A percentile compares a stretch with the other conserved stretches of the same genome.
Evolutionary conservation across 1,140 invertebrate genomes (phyloP).

Genomic region (Mya arenaria): DNA sequence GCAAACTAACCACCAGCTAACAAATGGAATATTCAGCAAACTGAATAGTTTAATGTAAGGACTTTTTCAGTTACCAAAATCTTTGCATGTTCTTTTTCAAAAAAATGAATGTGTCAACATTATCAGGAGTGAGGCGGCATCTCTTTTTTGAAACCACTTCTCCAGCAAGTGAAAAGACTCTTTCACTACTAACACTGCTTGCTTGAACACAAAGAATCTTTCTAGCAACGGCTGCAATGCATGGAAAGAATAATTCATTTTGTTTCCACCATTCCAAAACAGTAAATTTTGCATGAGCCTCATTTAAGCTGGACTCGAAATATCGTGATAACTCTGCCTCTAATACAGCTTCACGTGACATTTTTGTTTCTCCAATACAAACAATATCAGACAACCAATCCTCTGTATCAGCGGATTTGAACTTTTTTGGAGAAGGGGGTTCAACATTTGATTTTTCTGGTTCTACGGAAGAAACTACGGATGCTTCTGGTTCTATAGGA

Average conservation of each 20-base stretch:
- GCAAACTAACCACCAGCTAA: too few species aligned
- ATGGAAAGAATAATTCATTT: background rate
- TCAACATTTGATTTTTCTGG: background rate
- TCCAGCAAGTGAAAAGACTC: background rate
- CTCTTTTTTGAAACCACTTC: background rate
- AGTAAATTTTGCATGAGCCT: too few species aligned
- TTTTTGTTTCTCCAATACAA: background rate
- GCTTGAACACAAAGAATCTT: background rate
- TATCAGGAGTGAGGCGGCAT: background rate
- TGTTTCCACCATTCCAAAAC: background rate
- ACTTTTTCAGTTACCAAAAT: background rate
- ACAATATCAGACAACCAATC: slow-evolving; percentile 8
- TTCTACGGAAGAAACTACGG: background rate
- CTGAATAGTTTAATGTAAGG: too few species aligned
- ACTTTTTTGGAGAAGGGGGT: background rate
- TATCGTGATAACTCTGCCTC: background rate
- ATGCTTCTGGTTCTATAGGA: background rate
- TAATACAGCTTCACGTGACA: background rate
- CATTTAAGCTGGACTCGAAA: background rate
- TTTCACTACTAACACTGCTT: background rate
- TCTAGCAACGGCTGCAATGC: background rate
- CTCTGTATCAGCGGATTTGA: slow-evolving; percentile 1
- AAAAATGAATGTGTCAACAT: slow-evolving; percentile 15
- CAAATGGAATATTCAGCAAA: too few species aligned
- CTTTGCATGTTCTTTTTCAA: background rate